These are phyloP conservation scores for Brachypalpus laphriformis DNA, from an alignment of 2,888 invertebrate species.

Conservation along the genomic window DNA sequence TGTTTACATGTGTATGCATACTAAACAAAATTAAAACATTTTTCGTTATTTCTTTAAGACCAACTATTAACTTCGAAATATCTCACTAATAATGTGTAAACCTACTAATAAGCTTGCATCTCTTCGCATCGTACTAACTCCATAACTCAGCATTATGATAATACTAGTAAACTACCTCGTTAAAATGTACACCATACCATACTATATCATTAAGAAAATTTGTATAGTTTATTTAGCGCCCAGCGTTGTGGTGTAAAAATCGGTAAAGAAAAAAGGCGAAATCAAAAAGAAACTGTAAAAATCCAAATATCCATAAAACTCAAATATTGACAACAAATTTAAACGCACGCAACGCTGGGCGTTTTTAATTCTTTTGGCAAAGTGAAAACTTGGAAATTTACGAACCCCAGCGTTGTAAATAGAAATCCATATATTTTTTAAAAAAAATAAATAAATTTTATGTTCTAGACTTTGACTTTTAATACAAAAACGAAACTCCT, in stretches of 20 bases:
- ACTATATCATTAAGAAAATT: slow-evolving; percentile 12
- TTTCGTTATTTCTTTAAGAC: too few relatives aligned
- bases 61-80: too few relatives aligned
- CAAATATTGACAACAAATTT: neutral
- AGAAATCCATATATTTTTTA: neutral
- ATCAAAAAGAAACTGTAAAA: slow-evolving; percentile 55
- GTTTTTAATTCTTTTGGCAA: slow-evolving; percentile 27
- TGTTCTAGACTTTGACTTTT: slow-evolving; percentile 68
- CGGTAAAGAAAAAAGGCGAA: slow-evolving; percentile 49
- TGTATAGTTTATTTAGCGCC: slow-evolving; percentile 13
- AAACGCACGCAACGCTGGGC: slow-evolving; percentile 52
- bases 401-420: slow-evolving; percentile 59
- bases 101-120: too few relatives aligned
- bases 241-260: slow-evolving; percentile 33
- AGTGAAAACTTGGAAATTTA: neutral
- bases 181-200: neutral
- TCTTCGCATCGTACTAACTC: neutral
- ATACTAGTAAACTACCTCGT: neutral
- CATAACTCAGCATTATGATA: neutral
- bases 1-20: too few relatives aligned
- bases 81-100: too few relatives aligned
- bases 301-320: neutral
- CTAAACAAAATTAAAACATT: too few relatives aligned
- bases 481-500: slow-evolving; percentile 1
- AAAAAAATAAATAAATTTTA: slow-evolving; percentile 47